Evolutionary conservation across 2,888 invertebrate species (phyloP).

Genomic region (Sisyra nigra): DNA sequence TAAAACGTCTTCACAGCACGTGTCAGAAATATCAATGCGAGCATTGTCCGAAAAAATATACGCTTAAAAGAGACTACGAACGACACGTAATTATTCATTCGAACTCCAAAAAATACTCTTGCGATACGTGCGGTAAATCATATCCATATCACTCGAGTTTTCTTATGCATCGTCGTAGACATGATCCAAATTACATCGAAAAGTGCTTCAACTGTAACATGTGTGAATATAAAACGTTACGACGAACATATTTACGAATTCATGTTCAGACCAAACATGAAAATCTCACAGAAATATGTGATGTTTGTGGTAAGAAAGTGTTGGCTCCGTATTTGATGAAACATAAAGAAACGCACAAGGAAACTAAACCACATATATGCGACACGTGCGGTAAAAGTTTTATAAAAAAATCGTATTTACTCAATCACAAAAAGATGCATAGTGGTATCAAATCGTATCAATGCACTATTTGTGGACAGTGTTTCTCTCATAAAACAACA

Average conservation of each 20-base stretch:
- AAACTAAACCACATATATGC: conserved; percentile 5
- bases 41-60: conserved; percentile 8
- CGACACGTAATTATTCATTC: conserved; percentile 2
- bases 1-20: conserved; percentile 3
- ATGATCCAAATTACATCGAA: conserved; percentile 8
- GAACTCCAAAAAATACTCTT: conserved; percentile 19
- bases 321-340: neutral
- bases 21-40: neutral
- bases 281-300: neutral
- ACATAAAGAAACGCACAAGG: conserved; percentile 5
- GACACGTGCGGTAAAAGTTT: conserved; percentile 7
- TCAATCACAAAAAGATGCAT: conserved; percentile 5
- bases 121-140: conserved; percentile 24
- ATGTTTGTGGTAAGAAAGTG: conserved; percentile 6
- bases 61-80: conserved; percentile 4
- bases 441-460: conserved; percentile 14
- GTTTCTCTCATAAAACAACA: conserved; percentile 27
- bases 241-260: conserved; percentile 8
- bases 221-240: conserved; percentile 5
- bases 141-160: conserved; percentile 12
- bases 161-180: conserved; percentile 5
- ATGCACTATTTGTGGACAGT: conserved; percentile 28
- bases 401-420: conserved; percentile 5
- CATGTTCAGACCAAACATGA: conserved; percentile 4
- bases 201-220: conserved; percentile 11